Conservation (phyloP, 2,113 vertebrate species). For the Hyaena hyaena region DNA sequence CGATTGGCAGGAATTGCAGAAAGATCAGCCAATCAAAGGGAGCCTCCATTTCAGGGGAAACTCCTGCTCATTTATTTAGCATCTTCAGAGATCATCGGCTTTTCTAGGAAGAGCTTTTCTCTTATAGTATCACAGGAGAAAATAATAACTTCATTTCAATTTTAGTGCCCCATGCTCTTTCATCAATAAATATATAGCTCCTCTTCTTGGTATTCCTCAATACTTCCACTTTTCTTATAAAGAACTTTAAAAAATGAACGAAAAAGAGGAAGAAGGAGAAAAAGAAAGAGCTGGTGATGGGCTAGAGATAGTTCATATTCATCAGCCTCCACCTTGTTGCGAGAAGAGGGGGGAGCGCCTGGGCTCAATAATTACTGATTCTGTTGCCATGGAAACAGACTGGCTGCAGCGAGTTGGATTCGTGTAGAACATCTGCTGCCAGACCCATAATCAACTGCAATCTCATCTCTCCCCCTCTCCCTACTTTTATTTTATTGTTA, state of each 20-base stretch:
- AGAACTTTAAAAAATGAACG: background rate
- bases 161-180: background rate
- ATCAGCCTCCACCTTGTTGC: slow-evolving; percentile 88
- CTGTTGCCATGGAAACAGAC: slow-evolving; percentile 98
- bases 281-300: slow-evolving; percentile 2
- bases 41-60: slow-evolving; percentile 86
- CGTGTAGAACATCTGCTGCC: slow-evolving; percentile 93
- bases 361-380: slow-evolving; percentile 94
- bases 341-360: slow-evolving; percentile 77
- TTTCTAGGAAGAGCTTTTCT: slow-evolving; percentile 80
- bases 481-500: slow-evolving; percentile 80
- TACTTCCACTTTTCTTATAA: background rate
- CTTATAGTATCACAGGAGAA: slow-evolving; percentile 65
- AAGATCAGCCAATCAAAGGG: slow-evolving; percentile 90
- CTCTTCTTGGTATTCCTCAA: background rate
- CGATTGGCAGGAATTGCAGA: slow-evolving; percentile 90
- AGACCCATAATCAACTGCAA: slow-evolving; percentile 88
- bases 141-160: slow-evolving; percentile 50
- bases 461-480: slow-evolving; percentile 78
- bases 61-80: slow-evolving; percentile 89
- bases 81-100: slow-evolving; percentile 82
- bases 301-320: slow-evolving; percentile 79
- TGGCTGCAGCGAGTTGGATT: slow-evolving; percentile 93
- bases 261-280: background rate
- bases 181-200: background rate